These are phyloP conservation scores for Amphiduros pacificus DNA, from an alignment of 2,888 invertebrate species.

Conservation along the genomic window DNA sequence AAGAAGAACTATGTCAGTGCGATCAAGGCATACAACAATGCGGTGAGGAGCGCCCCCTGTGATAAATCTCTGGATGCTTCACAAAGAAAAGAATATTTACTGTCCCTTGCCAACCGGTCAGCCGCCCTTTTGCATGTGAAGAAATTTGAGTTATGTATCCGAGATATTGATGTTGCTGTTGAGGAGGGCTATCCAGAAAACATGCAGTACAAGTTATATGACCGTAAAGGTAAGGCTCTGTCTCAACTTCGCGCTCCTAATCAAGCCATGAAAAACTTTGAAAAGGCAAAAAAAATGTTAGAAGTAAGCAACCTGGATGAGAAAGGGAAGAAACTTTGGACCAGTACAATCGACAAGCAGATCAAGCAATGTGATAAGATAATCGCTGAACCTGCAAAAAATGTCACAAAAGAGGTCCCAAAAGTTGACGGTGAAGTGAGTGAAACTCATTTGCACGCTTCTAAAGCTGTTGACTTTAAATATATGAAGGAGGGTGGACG, in stretches of 20 bases:
- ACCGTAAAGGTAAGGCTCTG: slow-evolving; percentile 70
- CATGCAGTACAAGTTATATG: slow-evolving; percentile 69
- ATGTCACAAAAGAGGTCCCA: neutral
- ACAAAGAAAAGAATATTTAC: slow-evolving; percentile 30
- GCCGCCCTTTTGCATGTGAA: slow-evolving; percentile 51
- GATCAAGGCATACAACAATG: neutral
- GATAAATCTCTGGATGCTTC: neutral
- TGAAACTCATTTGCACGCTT: too few species aligned
- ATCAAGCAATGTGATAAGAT: slow-evolving; percentile 5
- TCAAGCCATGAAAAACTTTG: slow-evolving; percentile 54
- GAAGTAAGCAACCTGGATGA: slow-evolving; percentile 15
- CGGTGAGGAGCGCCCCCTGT: neutral
- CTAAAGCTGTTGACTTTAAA: slow-evolving; percentile 38
- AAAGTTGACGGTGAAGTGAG: too few species aligned
- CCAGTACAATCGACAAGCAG: neutral
- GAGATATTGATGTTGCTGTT: slow-evolving; percentile 48
- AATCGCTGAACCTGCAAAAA: neutral
- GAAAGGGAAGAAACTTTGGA: slow-evolving; percentile 8
- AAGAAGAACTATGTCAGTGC: slow-evolving; percentile 35
- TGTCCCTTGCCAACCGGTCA: slow-evolving; percentile 53
- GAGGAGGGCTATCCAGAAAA: slow-evolving; percentile 68
- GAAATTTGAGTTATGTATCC: slow-evolving; percentile 41
- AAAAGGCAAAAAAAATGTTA: slow-evolving; percentile 31
- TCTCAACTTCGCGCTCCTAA: slow-evolving; percentile 62
- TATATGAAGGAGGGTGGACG: slow-evolving; percentile 40